These are phyloP conservation scores for Acestrorhynchus altus DNA, from an alignment of 2,797 vertebrate species.

Conservation along the genomic window DNA sequence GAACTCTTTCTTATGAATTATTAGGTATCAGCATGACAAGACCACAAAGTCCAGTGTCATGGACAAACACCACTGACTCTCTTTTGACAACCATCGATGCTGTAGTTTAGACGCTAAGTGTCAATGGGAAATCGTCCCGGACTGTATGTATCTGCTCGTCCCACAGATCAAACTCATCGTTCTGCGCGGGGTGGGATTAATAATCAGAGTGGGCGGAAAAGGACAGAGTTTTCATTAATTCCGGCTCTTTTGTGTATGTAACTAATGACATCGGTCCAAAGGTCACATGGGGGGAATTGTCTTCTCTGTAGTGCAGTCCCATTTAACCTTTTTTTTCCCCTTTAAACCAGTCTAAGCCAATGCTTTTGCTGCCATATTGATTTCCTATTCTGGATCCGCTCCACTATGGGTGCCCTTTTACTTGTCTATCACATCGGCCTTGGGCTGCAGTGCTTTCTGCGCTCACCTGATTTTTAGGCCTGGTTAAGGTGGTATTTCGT, in stretches of 20 bases:
- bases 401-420: slow-evolving; percentile 49
- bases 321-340: slow-evolving; percentile 63
- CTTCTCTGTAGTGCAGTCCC: slow-evolving; percentile 55
- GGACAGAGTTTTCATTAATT: slow-evolving; percentile 56
- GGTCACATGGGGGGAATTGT: slow-evolving; percentile 58
- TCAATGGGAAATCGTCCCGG: too few species aligned
- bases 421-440: slow-evolving; percentile 38
- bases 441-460: slow-evolving; percentile 46
- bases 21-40: too few species aligned
- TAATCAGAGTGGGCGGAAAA: slow-evolving; percentile 38
- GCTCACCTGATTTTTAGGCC: background rate
- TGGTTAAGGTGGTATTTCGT: slow-evolving; percentile 42
- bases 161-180: background rate
- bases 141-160: too few species aligned
- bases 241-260: slow-evolving; percentile 56
- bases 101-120: too few species aligned
- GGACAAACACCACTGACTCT: too few species aligned
- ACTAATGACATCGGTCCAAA: slow-evolving; percentile 59
- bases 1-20: too few species aligned
- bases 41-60: too few species aligned
- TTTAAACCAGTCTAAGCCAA: slow-evolving; percentile 49
- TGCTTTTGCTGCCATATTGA: slow-evolving; percentile 58
- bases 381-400: slow-evolving; percentile 57
- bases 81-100: too few species aligned
- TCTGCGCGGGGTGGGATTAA: slow-evolving; percentile 31